phyloP scores from a whole-genome alignment of 1,140 invertebrate species.

The Drosophila watanabei region DNA sequence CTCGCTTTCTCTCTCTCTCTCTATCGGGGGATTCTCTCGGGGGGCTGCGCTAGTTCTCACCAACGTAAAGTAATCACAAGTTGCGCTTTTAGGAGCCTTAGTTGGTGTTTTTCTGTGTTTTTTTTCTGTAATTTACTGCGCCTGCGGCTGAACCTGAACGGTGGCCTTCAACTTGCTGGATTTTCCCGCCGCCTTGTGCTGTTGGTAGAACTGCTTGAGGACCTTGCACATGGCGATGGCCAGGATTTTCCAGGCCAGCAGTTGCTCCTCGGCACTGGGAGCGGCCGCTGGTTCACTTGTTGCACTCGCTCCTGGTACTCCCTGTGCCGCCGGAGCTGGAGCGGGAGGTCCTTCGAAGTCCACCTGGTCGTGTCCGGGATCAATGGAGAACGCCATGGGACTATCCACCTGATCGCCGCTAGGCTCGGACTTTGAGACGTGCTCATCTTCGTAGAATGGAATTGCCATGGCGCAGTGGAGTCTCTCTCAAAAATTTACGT shows the following conservation, averaged over 20 bases:
- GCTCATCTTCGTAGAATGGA: constrained; percentile 75
- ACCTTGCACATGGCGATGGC: constrained; percentile 82
- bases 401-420: constrained; percentile 76
- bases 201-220: constrained; percentile 73
- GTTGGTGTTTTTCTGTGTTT: constrained; percentile 17
- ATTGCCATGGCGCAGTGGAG: constrained; percentile 63
- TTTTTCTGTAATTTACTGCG: constrained; percentile 51
- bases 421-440: constrained; percentile 27
- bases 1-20: constrained; percentile 39
- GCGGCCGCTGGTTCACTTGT: constrained; percentile 56
- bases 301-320: constrained; percentile 19
- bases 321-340: constrained; percentile 3
- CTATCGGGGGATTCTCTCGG: constrained; percentile 17
- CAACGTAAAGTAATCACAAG: constrained; percentile 80
- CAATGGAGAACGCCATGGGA: constrained; percentile 30
- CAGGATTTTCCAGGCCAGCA: constrained; percentile 77
- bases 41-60: constrained; percentile 75
- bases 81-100: constrained; percentile 77
- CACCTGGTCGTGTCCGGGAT: constrained; percentile 58
- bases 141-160: constrained; percentile 71
- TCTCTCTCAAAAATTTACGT: constrained; percentile 44
- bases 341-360: constrained; percentile 66
- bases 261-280: constrained; percentile 66
- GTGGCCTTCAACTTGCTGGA: constrained; percentile 67
- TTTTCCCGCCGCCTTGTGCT: constrained; percentile 64